Conservation (phyloP, 2,888 invertebrate genomes). For the Phyto melanocephala region DNA sequence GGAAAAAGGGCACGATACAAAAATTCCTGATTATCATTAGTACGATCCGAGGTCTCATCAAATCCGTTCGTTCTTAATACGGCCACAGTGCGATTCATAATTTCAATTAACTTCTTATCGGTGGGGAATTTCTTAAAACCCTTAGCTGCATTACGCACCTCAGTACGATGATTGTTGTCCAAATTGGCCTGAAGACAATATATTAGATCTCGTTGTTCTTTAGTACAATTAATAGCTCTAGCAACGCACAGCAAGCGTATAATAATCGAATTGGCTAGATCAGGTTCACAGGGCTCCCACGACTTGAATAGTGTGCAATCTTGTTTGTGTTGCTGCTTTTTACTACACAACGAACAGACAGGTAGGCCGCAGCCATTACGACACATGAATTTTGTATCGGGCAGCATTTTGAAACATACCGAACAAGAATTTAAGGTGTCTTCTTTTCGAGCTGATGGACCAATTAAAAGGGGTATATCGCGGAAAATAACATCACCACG, state of each 20-base stretch:
- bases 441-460: slow-evolving; percentile 82
- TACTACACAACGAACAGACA: slow-evolving; percentile 84
- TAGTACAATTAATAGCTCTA: slow-evolving; percentile 74
- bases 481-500: slow-evolving; percentile 85
- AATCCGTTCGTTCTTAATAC: slow-evolving; percentile 78
- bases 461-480: slow-evolving; percentile 85
- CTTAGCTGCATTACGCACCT: slow-evolving; percentile 75
- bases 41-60: slow-evolving; percentile 74
- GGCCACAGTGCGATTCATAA: slow-evolving; percentile 77
- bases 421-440: slow-evolving; percentile 82
- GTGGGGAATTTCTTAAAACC: slow-evolving; percentile 76
- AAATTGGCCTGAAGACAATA: slow-evolving; percentile 77
- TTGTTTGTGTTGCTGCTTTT: slow-evolving; percentile 81
- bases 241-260: slow-evolving; percentile 75
- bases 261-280: slow-evolving; percentile 75
- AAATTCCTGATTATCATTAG: slow-evolving; percentile 74
- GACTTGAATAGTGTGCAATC: slow-evolving; percentile 84
- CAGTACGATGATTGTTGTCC: slow-evolving; percentile 76
- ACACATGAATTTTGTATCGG: slow-evolving; percentile 80
- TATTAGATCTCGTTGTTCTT: slow-evolving; percentile 75
- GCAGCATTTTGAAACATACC: slow-evolving; percentile 81
- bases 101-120: slow-evolving; percentile 75
- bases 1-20: slow-evolving; percentile 84
- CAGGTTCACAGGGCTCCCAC: slow-evolving; percentile 80
- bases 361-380: slow-evolving; percentile 84